phyloP scores from a whole-genome alignment of 2,797 vertebrate species.

The Pogonophryne albipinna region DNA sequence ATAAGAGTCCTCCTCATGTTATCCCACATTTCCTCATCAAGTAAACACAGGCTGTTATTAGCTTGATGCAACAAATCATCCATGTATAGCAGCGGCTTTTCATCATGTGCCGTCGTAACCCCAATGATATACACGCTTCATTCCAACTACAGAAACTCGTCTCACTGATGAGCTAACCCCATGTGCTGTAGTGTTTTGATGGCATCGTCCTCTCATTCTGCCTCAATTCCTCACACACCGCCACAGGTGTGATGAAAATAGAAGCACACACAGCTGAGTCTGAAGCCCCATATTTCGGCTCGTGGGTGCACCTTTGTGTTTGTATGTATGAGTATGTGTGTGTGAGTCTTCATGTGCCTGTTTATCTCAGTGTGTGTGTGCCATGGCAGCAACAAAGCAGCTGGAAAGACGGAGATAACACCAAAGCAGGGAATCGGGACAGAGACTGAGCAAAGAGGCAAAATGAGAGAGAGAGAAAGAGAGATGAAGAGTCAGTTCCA shows the following conservation, averaged over 20 bases:
- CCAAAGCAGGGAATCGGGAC: slow-evolving; percentile 32
- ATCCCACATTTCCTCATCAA: slow-evolving; percentile 38
- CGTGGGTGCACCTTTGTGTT: slow-evolving; percentile 27
- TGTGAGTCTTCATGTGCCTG: slow-evolving; percentile 22
- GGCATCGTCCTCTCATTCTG: slow-evolving; percentile 41
- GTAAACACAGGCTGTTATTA: slow-evolving; percentile 20
- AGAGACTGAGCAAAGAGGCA: slow-evolving; percentile 38
- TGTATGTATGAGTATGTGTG: slow-evolving; percentile 23
- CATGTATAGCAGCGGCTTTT: slow-evolving; percentile 35
- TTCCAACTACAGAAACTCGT: slow-evolving; percentile 30
- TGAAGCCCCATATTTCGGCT: slow-evolving; percentile 32
- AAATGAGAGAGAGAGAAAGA: slow-evolving; percentile 35
- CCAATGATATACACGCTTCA: slow-evolving; percentile 29
- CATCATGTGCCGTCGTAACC: slow-evolving; percentile 42
- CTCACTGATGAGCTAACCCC: slow-evolving; percentile 39
- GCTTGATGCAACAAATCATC: slow-evolving; percentile 36
- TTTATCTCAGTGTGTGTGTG: slow-evolving; percentile 53
- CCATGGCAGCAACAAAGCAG: slow-evolving; percentile 48
- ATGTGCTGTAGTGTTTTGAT: slow-evolving; percentile 14
- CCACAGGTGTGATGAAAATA: slow-evolving; percentile 64
- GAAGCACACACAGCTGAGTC: slow-evolving; percentile 51
- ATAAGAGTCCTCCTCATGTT: slow-evolving; percentile 10
- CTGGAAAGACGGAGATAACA: slow-evolving; percentile 58
- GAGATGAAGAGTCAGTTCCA: slow-evolving; percentile 24
- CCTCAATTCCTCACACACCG: slow-evolving; percentile 31